phyloP scores from a whole-genome alignment of 2,113 vertebrate species.

The Chlamydotis undulata region DNA sequence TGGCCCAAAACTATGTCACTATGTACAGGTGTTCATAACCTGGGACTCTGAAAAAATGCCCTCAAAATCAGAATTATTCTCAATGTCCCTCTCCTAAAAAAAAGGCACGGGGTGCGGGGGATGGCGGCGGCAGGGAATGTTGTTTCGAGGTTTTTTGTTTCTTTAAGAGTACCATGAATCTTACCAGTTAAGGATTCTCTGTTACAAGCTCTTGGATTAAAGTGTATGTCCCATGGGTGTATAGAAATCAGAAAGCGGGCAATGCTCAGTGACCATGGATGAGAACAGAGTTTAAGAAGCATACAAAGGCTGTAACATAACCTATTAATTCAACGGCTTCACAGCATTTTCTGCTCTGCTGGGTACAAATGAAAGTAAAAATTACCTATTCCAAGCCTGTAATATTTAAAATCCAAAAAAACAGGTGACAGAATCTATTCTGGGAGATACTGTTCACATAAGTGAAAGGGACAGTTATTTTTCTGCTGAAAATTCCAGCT shows the following conservation, averaged over 20 bases:
- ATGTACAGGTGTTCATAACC: neutral
- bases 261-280: neutral
- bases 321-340: constrained; percentile 30
- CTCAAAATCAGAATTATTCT: neutral
- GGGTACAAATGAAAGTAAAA: constrained; percentile 49
- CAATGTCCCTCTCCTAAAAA: neutral
- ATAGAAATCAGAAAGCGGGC: neutral
- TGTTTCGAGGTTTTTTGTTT: neutral
- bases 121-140: too few relatives aligned
- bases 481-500: constrained; percentile 15
- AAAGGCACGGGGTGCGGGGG: neutral
- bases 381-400: constrained; percentile 37
- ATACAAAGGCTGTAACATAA: constrained; percentile 13
- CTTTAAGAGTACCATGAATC: neutral
- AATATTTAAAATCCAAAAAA: neutral
- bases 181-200: neutral
- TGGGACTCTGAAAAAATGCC: neutral
- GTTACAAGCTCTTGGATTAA: neutral
- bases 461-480: constrained; percentile 4
- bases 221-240: neutral
- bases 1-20: neutral
- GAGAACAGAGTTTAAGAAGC: constrained; percentile 1
- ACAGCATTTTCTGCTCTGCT: constrained; percentile 54
- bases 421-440: constrained; percentile 20
- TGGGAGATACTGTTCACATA: neutral